These are phyloP conservation scores for Corythoichthys haematopterus DNA, from an alignment of 2,113 vertebrate genomes.

Conservation along the genomic window DNA sequence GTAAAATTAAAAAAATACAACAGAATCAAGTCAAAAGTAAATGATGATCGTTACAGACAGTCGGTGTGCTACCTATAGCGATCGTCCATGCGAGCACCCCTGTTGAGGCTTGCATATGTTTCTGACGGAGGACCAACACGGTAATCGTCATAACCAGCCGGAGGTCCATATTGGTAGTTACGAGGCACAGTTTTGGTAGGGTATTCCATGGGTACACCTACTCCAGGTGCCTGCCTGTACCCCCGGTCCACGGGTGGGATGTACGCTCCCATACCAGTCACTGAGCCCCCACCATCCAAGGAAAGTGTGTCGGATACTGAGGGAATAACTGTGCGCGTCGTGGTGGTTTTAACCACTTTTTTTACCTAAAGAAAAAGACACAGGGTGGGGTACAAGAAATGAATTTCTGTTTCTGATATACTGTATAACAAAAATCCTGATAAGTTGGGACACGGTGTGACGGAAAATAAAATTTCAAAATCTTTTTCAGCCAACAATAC, in stretches of 20 bases:
- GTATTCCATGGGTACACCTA: conserved; percentile 70
- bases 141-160: conserved; percentile 77
- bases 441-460: too few relatives aligned
- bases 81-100: conserved; percentile 84
- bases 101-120: conserved; percentile 81
- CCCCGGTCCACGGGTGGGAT: conserved; percentile 78
- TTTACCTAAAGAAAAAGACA: conserved; percentile 74
- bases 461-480: too few relatives aligned
- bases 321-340: conserved; percentile 82
- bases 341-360: conserved; percentile 89
- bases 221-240: conserved; percentile 72
- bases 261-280: conserved; percentile 66
- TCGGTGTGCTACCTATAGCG: conserved; percentile 74
- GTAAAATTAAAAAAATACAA: neutral
- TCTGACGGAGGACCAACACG: conserved; percentile 70
- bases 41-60: neutral
- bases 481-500: too few relatives aligned
- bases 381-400: neutral
- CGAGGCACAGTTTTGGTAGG: conserved; percentile 87
- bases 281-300: conserved; percentile 76
- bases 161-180: conserved; percentile 88
- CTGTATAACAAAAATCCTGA: too few relatives aligned
- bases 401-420: neutral
- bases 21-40: neutral
- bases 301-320: conserved; percentile 74